A percentile compares a stretch with the other conserved stretches of the same genome.
These are phyloP conservation scores for Heliocidaris tuberculata DNA, from an alignment of 35 echinoderm and acorn worm genomes.

Conservation along the genomic window DNA sequence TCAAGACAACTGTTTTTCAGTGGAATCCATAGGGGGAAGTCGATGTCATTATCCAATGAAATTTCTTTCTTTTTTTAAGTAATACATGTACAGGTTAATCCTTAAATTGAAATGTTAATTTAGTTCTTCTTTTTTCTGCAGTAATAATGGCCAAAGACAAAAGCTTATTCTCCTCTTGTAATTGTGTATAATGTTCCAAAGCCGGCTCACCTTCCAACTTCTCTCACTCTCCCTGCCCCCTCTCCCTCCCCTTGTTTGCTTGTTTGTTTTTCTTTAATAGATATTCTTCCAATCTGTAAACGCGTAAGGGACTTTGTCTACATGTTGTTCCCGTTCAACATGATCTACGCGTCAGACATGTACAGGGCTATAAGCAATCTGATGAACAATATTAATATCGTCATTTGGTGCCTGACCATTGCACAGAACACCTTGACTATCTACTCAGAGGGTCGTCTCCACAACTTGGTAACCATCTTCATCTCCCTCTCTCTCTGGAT, in stretches of 20 bases:
- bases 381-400: not conserved
- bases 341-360: not conserved
- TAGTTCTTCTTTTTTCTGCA: no score
- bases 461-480: not conserved
- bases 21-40: no score
- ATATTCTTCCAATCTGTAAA: not conserved
- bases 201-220: no score
- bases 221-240: no score
- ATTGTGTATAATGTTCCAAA: no score
- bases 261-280: not conserved
- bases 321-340: not conserved
- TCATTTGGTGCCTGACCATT: not conserved
- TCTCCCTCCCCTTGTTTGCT: not conserved
- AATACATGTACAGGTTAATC: no score
- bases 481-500: not conserved
- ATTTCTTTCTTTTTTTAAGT: no score
- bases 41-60: no score
- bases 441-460: not conserved
- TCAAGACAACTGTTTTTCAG: no score
- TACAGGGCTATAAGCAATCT: not conserved
- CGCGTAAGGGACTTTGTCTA: not conserved
- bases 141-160: no score
- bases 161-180: no score
- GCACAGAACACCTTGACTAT: not conserved
- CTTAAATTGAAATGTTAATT: no score